A percentile compares a stretch with the other conserved stretches of the same genome.
Evolutionary conservation across 2,888 invertebrate genomes (phyloP).

Genomic region (Xestia sexstrigata): DNA sequence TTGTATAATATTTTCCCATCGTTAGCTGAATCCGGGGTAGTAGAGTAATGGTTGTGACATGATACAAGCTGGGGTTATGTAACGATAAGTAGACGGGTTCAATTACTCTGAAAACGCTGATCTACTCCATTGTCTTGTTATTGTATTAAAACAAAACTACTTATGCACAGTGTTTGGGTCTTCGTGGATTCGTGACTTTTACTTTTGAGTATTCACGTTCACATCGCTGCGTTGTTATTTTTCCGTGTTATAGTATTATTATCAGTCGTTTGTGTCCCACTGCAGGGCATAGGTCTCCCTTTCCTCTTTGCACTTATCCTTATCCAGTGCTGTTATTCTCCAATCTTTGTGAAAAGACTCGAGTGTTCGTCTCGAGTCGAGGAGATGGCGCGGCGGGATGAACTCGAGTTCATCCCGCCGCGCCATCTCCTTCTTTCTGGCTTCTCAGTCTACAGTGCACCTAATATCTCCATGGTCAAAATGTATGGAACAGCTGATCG

Average conservation of each 20-base stretch:
- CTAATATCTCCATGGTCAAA: background rate
- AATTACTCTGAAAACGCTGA: background rate
- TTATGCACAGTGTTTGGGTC: background rate
- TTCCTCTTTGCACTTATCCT: background rate
- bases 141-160: background rate
- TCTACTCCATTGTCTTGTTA: background rate
- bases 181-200: background rate
- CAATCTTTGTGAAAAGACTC: background rate
- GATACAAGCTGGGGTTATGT: slow-evolving; percentile 16
- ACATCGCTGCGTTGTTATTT: background rate
- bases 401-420: background rate
- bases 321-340: background rate
- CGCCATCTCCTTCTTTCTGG: background rate
- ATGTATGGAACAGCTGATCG: background rate
- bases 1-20: slow-evolving; percentile 51
- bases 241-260: background rate
- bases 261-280: background rate
- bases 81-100: background rate
- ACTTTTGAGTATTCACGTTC: background rate
- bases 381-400: too few relatives aligned
- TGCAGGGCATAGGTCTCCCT: background rate
- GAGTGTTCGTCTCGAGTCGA: too few relatives aligned
- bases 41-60: slow-evolving; percentile 41
- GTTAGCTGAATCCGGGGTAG: slow-evolving; percentile 38
- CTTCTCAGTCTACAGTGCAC: background rate